Conservation (phyloP, 2,888 invertebrate genomes). For the Drosophila rubida region DNA sequence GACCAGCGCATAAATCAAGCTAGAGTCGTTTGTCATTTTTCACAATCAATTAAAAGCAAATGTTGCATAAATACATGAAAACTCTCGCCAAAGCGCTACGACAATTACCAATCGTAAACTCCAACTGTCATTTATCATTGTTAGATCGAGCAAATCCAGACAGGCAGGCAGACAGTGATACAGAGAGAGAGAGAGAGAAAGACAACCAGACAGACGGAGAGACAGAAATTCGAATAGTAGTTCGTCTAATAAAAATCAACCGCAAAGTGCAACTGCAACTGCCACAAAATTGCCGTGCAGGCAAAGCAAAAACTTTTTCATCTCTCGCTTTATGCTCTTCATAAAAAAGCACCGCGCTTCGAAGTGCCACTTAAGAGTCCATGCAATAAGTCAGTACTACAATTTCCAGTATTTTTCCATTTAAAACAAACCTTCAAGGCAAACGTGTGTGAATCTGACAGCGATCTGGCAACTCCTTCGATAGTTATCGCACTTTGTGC, state of each 20-base stretch:
- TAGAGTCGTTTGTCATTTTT: conserved; percentile 72
- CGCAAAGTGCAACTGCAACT: conserved; percentile 28
- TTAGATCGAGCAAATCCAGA: conserved; percentile 33
- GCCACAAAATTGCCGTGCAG: conserved; percentile 21
- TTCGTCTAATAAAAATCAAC: conserved; percentile 52
- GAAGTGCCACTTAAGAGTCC: not conserved
- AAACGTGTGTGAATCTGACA: too few relatives aligned
- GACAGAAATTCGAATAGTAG: not conserved
- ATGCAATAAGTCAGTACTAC: too few relatives aligned
- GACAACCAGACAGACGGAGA: not conserved
- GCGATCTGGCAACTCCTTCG: too few relatives aligned
- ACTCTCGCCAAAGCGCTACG: conserved; percentile 45
- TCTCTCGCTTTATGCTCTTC: not conserved
- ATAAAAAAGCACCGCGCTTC: not conserved
- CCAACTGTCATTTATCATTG: conserved; percentile 60
- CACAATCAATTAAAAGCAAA: conserved; percentile 81
- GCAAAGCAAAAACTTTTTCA: too few relatives aligned
- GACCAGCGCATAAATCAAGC: conserved; percentile 62
- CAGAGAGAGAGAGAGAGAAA: not conserved
- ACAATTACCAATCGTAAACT: conserved; percentile 55
- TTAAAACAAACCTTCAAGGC: too few relatives aligned
- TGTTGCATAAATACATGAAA: conserved; percentile 78
- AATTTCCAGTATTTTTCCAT: too few relatives aligned
- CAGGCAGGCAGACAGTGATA: not conserved
- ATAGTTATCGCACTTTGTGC: too few relatives aligned